A percentile compares a stretch with the other conserved stretches of the same genome.
These are phyloP conservation scores for Carettochelys insculpta DNA, from an alignment of 2,113 vertebrate species.

Conservation along the genomic window DNA sequence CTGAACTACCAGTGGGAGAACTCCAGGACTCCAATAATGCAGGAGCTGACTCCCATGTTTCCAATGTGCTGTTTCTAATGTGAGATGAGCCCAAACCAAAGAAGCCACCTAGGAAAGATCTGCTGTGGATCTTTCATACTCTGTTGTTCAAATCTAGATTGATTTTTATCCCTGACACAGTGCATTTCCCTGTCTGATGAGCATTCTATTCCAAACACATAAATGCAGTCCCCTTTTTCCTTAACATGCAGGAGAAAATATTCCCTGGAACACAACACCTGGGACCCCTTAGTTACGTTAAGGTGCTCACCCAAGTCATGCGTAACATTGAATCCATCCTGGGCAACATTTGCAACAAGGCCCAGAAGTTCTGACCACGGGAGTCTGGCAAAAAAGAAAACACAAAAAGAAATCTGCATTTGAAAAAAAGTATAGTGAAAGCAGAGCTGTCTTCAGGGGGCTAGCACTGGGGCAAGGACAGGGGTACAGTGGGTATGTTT, in stretches of 20 bases:
- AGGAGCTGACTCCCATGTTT: neutral
- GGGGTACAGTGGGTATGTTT: neutral
- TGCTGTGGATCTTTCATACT: neutral
- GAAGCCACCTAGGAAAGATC: neutral
- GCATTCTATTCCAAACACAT: neutral
- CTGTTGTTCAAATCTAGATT: fast-evolving
- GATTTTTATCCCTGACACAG: neutral
- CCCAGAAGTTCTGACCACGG: conserved; percentile 88
- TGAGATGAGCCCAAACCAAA: neutral
- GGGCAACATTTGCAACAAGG: conserved; percentile 85
- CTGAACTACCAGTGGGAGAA: neutral
- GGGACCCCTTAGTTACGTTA: neutral
- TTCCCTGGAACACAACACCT: neutral
- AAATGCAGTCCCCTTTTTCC: neutral
- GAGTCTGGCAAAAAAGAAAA: conserved; percentile 77
- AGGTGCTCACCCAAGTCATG: conserved; percentile 89
- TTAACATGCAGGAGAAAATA: neutral
- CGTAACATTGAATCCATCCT: conserved; percentile 93
- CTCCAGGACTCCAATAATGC: neutral
- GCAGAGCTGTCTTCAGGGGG: neutral
- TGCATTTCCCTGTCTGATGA: neutral
- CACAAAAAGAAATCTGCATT: neutral
- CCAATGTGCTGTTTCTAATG: neutral
- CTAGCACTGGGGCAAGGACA: fast-evolving
- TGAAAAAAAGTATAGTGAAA: neutral